Percentiles rank a stretch among this genome's conserved stretches.
Conservation (phyloP, 64 coral and sea anemone genomes). For the Montipora cactus region DNA sequence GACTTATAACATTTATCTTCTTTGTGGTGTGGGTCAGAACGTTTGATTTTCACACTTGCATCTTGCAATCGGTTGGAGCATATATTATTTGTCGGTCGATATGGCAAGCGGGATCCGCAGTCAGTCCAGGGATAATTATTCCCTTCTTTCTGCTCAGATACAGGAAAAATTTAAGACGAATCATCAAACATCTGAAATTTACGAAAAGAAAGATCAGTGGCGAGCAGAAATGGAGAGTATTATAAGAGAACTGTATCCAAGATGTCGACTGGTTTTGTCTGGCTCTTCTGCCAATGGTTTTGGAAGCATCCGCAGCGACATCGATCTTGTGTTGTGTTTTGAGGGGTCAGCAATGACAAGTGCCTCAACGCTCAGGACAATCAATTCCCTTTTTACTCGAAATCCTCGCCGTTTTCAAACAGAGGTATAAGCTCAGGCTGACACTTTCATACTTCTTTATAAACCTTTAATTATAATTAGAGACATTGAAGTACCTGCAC, state of each 20-base stretch:
- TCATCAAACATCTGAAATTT: slow-evolving; percentile 41
- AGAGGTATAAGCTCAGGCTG: not conserved
- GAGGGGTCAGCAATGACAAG: not conserved
- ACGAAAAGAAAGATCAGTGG: slow-evolving; percentile 37
- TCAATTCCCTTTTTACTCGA: slow-evolving; percentile 26
- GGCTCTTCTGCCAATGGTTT: slow-evolving; percentile 42
- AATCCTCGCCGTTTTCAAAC: slow-evolving; percentile 49
- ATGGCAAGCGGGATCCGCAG: not conserved
- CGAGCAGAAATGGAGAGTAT: slow-evolving; percentile 20
- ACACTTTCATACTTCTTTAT: no score
- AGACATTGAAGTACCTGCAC: no score
- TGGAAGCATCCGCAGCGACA: slow-evolving; percentile 44
- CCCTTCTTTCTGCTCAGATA: slow-evolving; percentile 20
- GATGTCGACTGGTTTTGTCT: slow-evolving; percentile 36
- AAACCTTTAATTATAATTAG: no score
- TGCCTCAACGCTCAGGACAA: not conserved
- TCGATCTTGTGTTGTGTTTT: slow-evolving; percentile 40
- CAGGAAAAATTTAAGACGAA: slow-evolving; percentile 13
- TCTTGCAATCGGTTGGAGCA: not conserved
- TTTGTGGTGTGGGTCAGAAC: not conserved
- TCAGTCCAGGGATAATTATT: not conserved
- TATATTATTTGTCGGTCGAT: not conserved
- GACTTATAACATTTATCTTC: not conserved
- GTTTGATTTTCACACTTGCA: not conserved
- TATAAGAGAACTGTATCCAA: not conserved